A percentile compares a stretch with the other conserved stretches of the same genome.
These are phyloP conservation scores for Leucoma salicis DNA, from an alignment of 2,888 invertebrate genomes.

Conservation along the genomic window DNA sequence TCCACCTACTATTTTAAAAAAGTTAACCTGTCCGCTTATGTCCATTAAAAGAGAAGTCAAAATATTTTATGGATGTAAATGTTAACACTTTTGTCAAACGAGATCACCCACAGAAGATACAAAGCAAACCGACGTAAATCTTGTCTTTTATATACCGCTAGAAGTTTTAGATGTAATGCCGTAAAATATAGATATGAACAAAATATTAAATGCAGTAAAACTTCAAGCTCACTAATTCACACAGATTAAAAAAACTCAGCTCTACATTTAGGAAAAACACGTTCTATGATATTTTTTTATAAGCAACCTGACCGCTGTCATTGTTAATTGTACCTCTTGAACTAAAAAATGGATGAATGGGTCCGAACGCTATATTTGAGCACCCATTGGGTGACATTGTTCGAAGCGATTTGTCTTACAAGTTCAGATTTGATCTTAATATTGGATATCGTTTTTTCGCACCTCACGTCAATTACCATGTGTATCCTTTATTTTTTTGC, in stretches of 20 bases:
- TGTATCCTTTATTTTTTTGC: constrained; percentile 29
- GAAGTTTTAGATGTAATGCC: constrained; percentile 49
- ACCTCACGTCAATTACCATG: constrained; percentile 56
- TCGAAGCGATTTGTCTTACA: constrained; percentile 75
- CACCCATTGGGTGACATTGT: constrained; percentile 72
- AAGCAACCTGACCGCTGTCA: constrained; percentile 73
- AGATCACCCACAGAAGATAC: constrained; percentile 67
- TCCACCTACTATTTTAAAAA: constrained; percentile 28
- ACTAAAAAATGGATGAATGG: constrained; percentile 75
- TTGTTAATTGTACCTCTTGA: constrained; percentile 65
- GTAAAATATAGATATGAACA: constrained; percentile 77
- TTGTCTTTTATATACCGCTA: constrained; percentile 62
- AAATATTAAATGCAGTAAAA: constrained; percentile 71
- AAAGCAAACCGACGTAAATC: constrained; percentile 72
- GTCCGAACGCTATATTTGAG: constrained; percentile 51
- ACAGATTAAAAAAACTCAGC: constrained; percentile 45
- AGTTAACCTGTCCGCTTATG: constrained; percentile 48
- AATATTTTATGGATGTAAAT: constrained; percentile 77
- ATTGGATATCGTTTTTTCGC: constrained; percentile 65
- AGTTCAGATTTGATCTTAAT: constrained; percentile 66
- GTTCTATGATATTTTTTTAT: constrained; percentile 56
- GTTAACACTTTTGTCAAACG: constrained; percentile 78
- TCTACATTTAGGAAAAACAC: constrained; percentile 55
- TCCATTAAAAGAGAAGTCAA: constrained; percentile 73
- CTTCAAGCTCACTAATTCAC: constrained; percentile 49